A percentile compares a stretch with the other conserved stretches of the same genome.
Conservation (phyloP, 2,888 invertebrate species). For the Standfussiana lucernea region DNA sequence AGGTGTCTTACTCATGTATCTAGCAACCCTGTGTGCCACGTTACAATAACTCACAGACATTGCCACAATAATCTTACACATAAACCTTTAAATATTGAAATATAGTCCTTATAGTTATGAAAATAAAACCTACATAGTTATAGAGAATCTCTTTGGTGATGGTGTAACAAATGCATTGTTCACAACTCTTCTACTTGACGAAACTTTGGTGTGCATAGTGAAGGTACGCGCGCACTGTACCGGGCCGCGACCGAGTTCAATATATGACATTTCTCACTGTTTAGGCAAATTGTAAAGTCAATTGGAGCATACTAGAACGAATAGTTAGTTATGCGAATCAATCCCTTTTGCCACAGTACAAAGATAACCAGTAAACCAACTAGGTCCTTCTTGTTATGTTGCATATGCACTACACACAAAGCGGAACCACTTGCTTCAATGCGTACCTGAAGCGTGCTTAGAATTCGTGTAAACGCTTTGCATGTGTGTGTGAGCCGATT, state of each 20-base stretch:
- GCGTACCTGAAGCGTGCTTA: too few relatives aligned
- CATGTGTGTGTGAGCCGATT: too few relatives aligned
- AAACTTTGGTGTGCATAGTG: slow-evolving; percentile 33
- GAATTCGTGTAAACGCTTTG: too few relatives aligned
- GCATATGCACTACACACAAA: background rate
- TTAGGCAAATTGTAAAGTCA: background rate
- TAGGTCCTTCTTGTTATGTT: background rate
- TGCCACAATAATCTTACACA: slow-evolving; percentile 46
- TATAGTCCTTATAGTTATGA: slow-evolving; percentile 50
- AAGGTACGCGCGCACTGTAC: slow-evolving; percentile 14
- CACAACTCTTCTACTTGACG: slow-evolving; percentile 24
- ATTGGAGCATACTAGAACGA: background rate
- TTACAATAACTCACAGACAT: slow-evolving; percentile 28
- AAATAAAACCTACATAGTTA: slow-evolving; percentile 60
- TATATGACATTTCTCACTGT: background rate
- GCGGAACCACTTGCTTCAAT: background rate
- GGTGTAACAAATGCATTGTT: slow-evolving; percentile 57
- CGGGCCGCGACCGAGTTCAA: background rate
- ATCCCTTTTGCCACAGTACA: background rate
- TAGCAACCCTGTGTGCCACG: slow-evolving; percentile 4
- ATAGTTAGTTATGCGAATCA: background rate
- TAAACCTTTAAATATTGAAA: slow-evolving; percentile 57
- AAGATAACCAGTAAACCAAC: background rate
- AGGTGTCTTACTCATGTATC: background rate
- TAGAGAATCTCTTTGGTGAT: slow-evolving; percentile 64